Evolutionary conservation across 2,113 vertebrate species (phyloP).

Genomic region (Ophthalmolycus amberensis): DNA sequence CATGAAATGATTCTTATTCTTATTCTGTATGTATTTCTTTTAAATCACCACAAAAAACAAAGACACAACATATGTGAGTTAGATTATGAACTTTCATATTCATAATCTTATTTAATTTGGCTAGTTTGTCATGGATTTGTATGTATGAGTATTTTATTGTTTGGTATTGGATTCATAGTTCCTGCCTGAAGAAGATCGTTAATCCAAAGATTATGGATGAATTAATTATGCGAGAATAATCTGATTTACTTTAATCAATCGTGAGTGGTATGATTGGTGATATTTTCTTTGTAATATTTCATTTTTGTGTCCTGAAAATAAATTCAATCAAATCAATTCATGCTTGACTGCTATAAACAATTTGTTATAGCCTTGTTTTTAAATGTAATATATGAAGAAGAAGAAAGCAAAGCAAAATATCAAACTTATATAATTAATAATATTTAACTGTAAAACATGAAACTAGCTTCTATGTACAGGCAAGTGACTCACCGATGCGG

Average conservation of each 20-base stretch:
- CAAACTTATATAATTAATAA: neutral
- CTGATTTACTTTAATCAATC: neutral
- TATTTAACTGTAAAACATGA: neutral
- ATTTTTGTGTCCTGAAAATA: neutral
- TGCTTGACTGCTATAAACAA: neutral
- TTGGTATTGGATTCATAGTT: neutral
- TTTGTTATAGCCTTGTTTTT: neutral
- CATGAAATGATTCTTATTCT: neutral
- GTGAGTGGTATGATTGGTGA: neutral
- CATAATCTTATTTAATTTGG: neutral
- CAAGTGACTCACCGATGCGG: conserved; percentile 89
- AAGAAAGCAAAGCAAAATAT: neutral
- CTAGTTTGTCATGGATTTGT: neutral
- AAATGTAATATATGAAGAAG: neutral
- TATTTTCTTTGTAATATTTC: neutral
- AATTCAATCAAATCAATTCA: neutral
- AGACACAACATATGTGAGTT: too few species aligned
- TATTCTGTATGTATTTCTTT: neutral
- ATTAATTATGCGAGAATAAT: neutral
- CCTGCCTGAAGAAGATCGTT: neutral
- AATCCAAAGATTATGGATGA: neutral
- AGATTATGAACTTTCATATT: neutral
- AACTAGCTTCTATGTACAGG: neutral
- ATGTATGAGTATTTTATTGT: neutral
- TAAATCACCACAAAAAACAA: neutral